A percentile compares a stretch with the other conserved stretches of the same genome.
phyloP scores from a whole-genome alignment of 2,113 vertebrate species.

The Melanotaenia duboulayi region DNA sequence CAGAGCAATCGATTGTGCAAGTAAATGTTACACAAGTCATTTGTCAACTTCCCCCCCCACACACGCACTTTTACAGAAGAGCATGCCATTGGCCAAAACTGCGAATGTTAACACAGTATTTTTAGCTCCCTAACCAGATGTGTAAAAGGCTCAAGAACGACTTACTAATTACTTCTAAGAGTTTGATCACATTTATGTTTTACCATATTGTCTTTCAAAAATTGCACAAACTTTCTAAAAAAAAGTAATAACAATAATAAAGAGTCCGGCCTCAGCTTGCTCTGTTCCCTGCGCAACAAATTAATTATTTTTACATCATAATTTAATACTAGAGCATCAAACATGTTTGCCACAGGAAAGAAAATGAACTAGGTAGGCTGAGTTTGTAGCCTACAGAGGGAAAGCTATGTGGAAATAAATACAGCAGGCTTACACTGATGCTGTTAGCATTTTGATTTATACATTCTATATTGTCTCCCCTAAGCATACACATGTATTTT shows the following conservation, averaged over 20 bases:
- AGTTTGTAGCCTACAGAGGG: conserved; percentile 44
- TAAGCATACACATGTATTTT: conserved; percentile 86
- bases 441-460: conserved; percentile 86
- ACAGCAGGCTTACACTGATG: conserved; percentile 74
- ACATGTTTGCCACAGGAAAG: conserved; percentile 36
- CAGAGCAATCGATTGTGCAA: conserved; percentile 94
- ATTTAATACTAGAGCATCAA: conserved; percentile 48
- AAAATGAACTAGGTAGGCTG: conserved; percentile 62
- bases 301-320: conserved; percentile 35
- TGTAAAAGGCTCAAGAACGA: conserved; percentile 1
- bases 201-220: neutral
- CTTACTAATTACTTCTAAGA: neutral
- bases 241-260: neutral
- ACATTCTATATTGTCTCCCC: conserved; percentile 85
- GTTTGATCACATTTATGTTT: neutral
- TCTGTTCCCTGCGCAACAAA: conserved; percentile 21
- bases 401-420: conserved; percentile 82
- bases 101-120: conserved; percentile 58
- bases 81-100: conserved; percentile 81
- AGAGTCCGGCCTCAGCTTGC: neutral
- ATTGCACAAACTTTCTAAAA: neutral
- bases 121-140: conserved; percentile 8
- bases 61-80: conserved; percentile 66
- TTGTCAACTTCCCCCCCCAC: conserved; percentile 88
- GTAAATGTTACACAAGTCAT: conserved; percentile 95